Percentiles rank a stretch among this genome's conserved stretches.
phyloP scores from a whole-genome alignment of 2,888 invertebrate species.

The Drosophila helvetica region DNA sequence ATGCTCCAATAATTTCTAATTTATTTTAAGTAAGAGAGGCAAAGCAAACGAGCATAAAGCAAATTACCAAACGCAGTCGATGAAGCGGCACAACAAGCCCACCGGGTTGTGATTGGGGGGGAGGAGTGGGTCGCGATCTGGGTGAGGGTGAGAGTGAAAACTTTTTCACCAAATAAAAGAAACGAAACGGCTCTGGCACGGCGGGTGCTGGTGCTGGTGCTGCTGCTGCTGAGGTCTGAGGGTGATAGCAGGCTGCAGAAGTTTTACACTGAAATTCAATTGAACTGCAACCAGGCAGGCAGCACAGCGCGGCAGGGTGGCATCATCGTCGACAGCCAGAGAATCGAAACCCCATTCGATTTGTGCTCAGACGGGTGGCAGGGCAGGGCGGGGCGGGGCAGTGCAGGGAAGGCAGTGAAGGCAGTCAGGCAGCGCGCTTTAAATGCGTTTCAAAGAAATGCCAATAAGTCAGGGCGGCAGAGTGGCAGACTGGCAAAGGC shows the following conservation, averaged over 20 bases:
- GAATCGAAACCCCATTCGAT: constrained; percentile 2
- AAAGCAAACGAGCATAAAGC: constrained; percentile 63
- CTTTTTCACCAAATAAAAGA: constrained; percentile 40
- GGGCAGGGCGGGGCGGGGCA: constrained; percentile 10
- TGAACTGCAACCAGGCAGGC: constrained; percentile 52
- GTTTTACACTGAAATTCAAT: constrained; percentile 68
- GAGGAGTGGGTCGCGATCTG: constrained; percentile 12
- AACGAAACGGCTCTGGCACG: constrained; percentile 25
- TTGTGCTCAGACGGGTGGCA: constrained; percentile 8
- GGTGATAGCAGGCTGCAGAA: constrained; percentile 39
- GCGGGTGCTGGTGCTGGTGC: background rate
- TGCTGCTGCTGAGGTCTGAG: background rate
- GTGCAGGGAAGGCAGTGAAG: background rate
- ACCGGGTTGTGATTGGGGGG: background rate
- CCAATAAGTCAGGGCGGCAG: constrained; percentile 65
- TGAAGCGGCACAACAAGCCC: constrained; percentile 46
- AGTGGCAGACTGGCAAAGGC: constrained; percentile 8
- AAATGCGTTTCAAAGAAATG: constrained; percentile 62
- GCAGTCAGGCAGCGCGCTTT: constrained; percentile 27
- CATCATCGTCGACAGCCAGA: background rate
- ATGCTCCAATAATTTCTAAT: constrained; percentile 77
- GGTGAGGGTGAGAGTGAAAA: constrained; percentile 35
- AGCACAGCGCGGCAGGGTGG: constrained; percentile 18
- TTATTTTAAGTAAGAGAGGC: constrained; percentile 63
- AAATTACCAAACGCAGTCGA: constrained; percentile 65